Conservation (phyloP, 2,113 vertebrate species). For the Gavia stellata region DNA sequence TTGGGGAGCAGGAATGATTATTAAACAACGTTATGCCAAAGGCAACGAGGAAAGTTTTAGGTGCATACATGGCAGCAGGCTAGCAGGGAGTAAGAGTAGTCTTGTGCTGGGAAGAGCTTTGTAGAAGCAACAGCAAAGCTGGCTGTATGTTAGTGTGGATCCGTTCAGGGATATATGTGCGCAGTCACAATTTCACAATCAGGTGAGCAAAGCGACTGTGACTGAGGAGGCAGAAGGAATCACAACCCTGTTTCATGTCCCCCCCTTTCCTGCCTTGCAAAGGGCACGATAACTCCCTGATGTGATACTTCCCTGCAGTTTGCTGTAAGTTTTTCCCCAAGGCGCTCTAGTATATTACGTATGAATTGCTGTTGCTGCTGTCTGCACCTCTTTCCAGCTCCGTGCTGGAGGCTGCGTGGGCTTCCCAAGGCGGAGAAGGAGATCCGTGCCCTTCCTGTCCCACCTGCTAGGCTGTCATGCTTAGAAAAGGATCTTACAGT, state of each 20-base stretch:
- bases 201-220: rapidly evolving
- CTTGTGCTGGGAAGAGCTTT: background rate
- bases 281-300: background rate
- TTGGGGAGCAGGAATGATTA: background rate
- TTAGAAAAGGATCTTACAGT: background rate
- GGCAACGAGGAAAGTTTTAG: background rate
- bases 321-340: background rate
- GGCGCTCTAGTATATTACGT: rapidly evolving
- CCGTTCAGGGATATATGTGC: background rate
- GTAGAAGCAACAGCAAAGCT: background rate
- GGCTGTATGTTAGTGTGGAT: background rate
- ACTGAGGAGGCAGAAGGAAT: background rate
- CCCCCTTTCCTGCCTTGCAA: background rate
- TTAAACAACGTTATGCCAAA: background rate
- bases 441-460: background rate
- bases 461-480: background rate
- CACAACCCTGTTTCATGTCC: background rate
- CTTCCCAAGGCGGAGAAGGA: background rate
- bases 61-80: background rate
- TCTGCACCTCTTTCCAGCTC: background rate
- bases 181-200: background rate
- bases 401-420: background rate
- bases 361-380: background rate
- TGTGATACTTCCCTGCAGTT: background rate
- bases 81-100: background rate